Base-by-base conservation (phyloP, 1,140 invertebrate genomes). In the Dendrolimus punctatus region DNA sequence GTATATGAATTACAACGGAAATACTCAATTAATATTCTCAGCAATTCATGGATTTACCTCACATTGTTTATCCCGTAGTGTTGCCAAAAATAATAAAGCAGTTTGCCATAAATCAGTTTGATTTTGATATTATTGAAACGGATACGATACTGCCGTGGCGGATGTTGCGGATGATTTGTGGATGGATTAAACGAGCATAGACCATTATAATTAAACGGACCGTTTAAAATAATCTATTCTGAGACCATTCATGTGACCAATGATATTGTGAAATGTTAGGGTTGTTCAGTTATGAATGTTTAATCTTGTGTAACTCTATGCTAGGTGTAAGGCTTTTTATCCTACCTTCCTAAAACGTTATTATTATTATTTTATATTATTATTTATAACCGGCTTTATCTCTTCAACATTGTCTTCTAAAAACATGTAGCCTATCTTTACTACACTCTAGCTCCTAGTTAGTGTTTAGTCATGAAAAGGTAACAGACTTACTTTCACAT, bases 151-250 rank as follows among this genome's bases (percentile, higher is more conserved):
- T 44, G 63, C 36, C 47, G 55, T 56, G 61, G 65, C 42, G 55
- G 51, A 60, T 64, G 39, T 49, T 40, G 48, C 58, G 59, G 68
- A 59, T 66, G 62, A 66, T 62, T 63, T 61, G 61, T 64, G 66
- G 54, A 39, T 39, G 51, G 56, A 71, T 68, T 57, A 71, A 71
- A 77, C 60, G 58, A 66, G 46, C 60, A 37, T 46, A 40, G 62
- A 55, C 41, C 44, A 46, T 23, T 71, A 73, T 73, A 69, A 75
- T 78, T 73, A 76, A 67, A 58, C 54, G 45, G 6, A 62, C 63
- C 8, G 62, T 68, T 73, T 75, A 68, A 72, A 63, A 60, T 40
- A 48, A 44, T 61, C 68, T 77, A 76, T 79, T 77, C 66, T 70
- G 44, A 59, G 60, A 54, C 53, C 71, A 79, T 75, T 80, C 69